Base-by-base conservation (phyloP, 2,888 invertebrate genomes). In the Aleiodes leptofemur region DNA sequence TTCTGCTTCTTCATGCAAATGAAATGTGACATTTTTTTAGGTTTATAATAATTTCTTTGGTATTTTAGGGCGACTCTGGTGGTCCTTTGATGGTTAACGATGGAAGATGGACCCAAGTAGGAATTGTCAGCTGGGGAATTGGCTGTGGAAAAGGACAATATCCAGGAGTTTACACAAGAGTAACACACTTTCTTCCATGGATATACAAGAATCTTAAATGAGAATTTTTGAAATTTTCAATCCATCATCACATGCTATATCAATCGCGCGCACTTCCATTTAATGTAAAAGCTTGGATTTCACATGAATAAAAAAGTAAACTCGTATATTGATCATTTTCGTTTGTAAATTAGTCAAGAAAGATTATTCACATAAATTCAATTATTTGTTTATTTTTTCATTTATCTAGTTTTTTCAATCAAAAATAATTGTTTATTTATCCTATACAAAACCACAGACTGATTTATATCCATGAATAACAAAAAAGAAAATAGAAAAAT, bases 61-160 rank as follows among this genome's bases (percentile, higher is more conserved):
- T 96, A 8, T 43, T 43, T 43, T 9, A 43, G 96, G 96, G 96
- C 61, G 96, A 97, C 88, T 96, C 96, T 82, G 97, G 97, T 61
- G 97, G 97, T 5, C 97, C 97, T 0, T 89, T 97, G 83, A 95
- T 96, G 94, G 93, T 96, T 11, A 94, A 93, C 84, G 93, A 94
- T 73, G 93, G 93, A 5, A 92, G 93, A 76, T 96, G 96, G 94
- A 94, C 93, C 0, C 96, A 96, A 90, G 94, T 96, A 16, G 97
- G 97, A 71, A 93, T 97, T 68, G 97, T 97, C 23, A 96, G 96
- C 13, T 97, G 96, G 96, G 97, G 97, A 78, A 96, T 97, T 82
- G 96, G 96, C 51, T 97, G 97, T 87, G 96, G 96, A 73, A 96
- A 96, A 90, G 96, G 96, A 23, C 96, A 96, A 86, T 97, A 96